phyloP scores from a whole-genome alignment of 1,140 invertebrate species.

The Pygmarrhopalites habei region DNA sequence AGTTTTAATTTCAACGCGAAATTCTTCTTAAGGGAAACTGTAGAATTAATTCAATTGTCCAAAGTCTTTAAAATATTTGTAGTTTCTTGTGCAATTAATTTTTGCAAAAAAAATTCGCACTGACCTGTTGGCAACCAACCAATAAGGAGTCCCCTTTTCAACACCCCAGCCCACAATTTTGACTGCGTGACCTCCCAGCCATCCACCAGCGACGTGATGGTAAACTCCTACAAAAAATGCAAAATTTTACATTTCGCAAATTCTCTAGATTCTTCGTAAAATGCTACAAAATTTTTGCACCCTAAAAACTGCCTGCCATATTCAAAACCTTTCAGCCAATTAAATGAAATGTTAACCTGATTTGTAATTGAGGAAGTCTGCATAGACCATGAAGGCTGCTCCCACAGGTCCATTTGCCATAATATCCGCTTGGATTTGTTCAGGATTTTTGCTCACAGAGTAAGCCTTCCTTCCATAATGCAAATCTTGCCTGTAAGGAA shows the following conservation, averaged over 20 bases:
- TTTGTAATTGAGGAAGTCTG: constrained; percentile 79
- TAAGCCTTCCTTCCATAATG: constrained; percentile 68
- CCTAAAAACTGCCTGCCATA: background rate
- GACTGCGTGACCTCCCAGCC: constrained; percentile 81
- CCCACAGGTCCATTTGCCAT: constrained; percentile 86
- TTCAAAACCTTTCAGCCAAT: background rate
- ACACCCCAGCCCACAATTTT: constrained; percentile 82
- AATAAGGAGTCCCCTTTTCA: constrained; percentile 71
- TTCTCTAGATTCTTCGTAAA: too few species aligned
- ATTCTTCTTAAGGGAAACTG: too few species aligned
- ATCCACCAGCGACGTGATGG: constrained; percentile 63
- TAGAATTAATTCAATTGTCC: too few species aligned
- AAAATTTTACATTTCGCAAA: too few species aligned
- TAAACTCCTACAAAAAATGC: constrained; percentile 61
- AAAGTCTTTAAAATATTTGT: too few species aligned
- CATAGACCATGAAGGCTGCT: constrained; percentile 80
- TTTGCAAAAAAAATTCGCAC: too few species aligned
- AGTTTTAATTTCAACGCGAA: too few species aligned
- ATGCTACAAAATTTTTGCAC: background rate
- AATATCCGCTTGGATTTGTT: constrained; percentile 75
- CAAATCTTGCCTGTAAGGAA: constrained; percentile 67
- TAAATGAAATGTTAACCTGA: constrained; percentile 43
- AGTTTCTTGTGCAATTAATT: too few species aligned
- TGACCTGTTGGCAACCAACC: constrained; percentile 85
- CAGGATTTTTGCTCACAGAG: constrained; percentile 55